Conservation (phyloP, 2,888 invertebrate species). For the Mylabris sibirica region DNA sequence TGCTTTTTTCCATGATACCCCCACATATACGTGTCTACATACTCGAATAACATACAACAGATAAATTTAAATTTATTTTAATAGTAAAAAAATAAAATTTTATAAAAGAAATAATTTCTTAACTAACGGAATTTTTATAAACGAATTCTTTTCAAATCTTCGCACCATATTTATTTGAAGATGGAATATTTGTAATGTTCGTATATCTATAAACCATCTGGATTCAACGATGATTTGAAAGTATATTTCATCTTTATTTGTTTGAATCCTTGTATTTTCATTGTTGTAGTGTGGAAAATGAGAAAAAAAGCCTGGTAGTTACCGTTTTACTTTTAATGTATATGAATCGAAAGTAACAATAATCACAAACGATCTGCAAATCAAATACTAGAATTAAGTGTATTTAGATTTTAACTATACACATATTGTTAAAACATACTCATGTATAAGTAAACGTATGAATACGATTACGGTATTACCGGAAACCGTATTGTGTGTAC, state of each 20-base stretch:
- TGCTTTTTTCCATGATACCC: conserved; percentile 22
- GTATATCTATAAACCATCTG: not conserved
- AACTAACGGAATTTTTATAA: not conserved
- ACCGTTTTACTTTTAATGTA: not conserved
- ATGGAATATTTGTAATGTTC: not conserved
- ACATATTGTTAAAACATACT: not conserved
- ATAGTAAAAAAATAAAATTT: not conserved
- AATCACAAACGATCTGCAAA: conserved; percentile 16
- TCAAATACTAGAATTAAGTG: conserved; percentile 30
- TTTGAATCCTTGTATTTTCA: not conserved
- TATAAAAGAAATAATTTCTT: not conserved
- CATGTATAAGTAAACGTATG: not conserved
- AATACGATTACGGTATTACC: conserved; percentile 11
- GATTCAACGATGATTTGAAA: conserved; percentile 8
- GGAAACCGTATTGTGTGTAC: conserved; percentile 37
- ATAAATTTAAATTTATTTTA: not conserved
- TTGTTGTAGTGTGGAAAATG: not conserved
- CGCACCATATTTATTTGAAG: not conserved
- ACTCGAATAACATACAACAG: not conserved
- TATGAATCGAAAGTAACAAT: conserved; percentile 5
- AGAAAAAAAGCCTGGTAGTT: not conserved
- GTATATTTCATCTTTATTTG: not conserved
- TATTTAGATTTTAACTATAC: conserved; percentile 13
- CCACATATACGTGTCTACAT: not conserved
- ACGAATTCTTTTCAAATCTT: not conserved